A percentile compares a stretch with the other conserved stretches of the same genome.
These are phyloP conservation scores for Atta texana DNA, from an alignment of 1,140 invertebrate genomes.

Conservation along the genomic window DNA sequence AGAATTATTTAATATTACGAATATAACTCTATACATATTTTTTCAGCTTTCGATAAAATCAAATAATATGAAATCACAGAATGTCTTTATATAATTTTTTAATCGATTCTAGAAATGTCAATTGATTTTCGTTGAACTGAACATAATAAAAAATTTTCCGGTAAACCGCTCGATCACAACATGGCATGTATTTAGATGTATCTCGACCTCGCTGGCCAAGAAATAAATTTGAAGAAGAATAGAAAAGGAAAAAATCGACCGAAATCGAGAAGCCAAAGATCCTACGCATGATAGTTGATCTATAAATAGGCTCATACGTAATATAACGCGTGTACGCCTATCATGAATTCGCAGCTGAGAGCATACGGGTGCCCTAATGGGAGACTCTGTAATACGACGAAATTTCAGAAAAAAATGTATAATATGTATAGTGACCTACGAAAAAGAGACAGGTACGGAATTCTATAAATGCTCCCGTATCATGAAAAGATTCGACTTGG, in stretches of 20 bases:
- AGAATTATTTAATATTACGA: not conserved
- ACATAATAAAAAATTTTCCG: not conserved
- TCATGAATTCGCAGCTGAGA: constrained; percentile 80
- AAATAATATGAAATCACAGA: not conserved
- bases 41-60: not conserved
- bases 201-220: not conserved
- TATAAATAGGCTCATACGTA: constrained; percentile 67
- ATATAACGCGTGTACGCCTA: constrained; percentile 64
- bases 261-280: constrained; percentile 72
- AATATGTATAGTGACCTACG: constrained; percentile 65
- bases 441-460: constrained; percentile 79
- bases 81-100: not conserved
- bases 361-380: constrained; percentile 83
- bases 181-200: constrained; percentile 25
- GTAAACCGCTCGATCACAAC: constrained; percentile 58
- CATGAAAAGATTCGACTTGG: constrained; percentile 78
- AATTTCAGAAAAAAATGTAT: constrained; percentile 76
- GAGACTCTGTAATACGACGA: constrained; percentile 50
- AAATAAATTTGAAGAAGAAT: constrained; percentile 14
- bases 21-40: not conserved
- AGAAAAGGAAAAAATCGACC: constrained; percentile 34
- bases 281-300: constrained; percentile 70
- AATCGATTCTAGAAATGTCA: not conserved
- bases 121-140: constrained; percentile 10
- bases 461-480: constrained; percentile 85